Percentiles rank a stretch among this genome's conserved stretches.
Conservation (phyloP, 2,888 invertebrate species). For the Nemotelus pantherinus region DNA sequence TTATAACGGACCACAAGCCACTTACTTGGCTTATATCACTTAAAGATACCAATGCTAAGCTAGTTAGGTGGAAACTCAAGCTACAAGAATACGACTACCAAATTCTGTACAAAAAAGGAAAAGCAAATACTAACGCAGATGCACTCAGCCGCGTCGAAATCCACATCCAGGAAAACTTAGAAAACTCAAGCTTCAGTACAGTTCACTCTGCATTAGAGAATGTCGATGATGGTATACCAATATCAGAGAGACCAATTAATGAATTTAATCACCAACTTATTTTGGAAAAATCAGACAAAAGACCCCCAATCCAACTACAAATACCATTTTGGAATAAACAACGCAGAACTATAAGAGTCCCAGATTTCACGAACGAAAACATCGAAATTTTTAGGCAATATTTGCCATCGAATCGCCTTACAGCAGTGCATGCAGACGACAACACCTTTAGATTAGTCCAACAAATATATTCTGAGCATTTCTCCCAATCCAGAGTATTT, state of each 20-base stretch:
- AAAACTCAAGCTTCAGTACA: too few species aligned
- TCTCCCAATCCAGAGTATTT: constrained; percentile 22
- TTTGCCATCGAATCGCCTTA: constrained; percentile 51
- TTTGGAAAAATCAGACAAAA: constrained; percentile 37
- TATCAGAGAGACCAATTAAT: constrained; percentile 53
- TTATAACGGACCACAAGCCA: too few species aligned
- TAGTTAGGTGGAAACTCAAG: too few species aligned
- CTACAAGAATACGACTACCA: too few species aligned
- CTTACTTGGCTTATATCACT: too few species aligned
- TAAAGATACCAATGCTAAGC: too few species aligned
- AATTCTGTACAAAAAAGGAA: too few species aligned
- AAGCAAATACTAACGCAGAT: too few species aligned
- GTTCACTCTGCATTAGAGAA: constrained; percentile 51
- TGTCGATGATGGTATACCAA: constrained; percentile 51
- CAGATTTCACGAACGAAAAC: constrained; percentile 45
- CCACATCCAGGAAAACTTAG: too few species aligned
- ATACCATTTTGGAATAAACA: constrained; percentile 49
- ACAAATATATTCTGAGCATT: constrained; percentile 36
- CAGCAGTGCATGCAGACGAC: constrained; percentile 50
- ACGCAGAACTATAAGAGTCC: constrained; percentile 47
- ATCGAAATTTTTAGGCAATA: constrained; percentile 48
- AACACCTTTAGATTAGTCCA: constrained; percentile 51
- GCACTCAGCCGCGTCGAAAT: too few species aligned
- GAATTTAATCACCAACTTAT: constrained; percentile 48
- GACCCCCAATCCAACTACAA: constrained; percentile 40